Percentiles rank a stretch among this genome's conserved stretches.
These are phyloP conservation scores for Onychomys arenicola DNA, from an alignment of 2,797 vertebrate species.

Conservation along the genomic window DNA sequence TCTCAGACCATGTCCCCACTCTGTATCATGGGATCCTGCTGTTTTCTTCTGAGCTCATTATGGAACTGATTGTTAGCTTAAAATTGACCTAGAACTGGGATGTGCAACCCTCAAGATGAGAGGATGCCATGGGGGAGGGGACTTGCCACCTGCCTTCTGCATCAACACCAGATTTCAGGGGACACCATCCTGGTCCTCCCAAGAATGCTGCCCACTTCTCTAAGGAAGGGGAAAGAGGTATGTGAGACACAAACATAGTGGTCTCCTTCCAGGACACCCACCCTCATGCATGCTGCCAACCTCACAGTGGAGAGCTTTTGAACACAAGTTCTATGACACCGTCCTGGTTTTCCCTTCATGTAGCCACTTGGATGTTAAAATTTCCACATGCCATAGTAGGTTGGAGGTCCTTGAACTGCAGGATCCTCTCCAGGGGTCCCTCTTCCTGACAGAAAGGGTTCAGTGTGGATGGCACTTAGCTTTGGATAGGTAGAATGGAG, in stretches of 20 bases:
- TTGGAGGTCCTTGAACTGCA: not conserved
- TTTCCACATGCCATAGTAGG: not conserved
- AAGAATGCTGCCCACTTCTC: not conserved
- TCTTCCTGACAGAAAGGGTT: not conserved
- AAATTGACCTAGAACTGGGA: not conserved
- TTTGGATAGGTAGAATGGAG: not conserved
- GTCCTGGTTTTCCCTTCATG: not conserved
- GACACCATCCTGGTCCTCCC: not conserved
- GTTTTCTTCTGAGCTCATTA: not conserved
- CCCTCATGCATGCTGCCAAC: not conserved
- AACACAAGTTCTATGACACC: not conserved
- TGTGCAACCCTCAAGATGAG: not conserved
- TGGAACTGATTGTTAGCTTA: not conserved
- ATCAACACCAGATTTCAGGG: not conserved
- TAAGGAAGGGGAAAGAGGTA: not conserved
- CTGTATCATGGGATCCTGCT: not conserved
- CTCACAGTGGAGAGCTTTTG: not conserved
- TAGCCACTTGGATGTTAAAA: not conserved
- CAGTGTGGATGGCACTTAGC: not conserved
- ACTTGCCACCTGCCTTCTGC: not conserved
- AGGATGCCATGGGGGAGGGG: not conserved
- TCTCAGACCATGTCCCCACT: not conserved
- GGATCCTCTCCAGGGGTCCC: accelerated
- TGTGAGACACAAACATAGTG: not conserved
- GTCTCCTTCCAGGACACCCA: not conserved